Percentiles rank a stretch among this genome's conserved stretches.
phyloP scores from a whole-genome alignment of 2,888 invertebrate species.

The Erannis defoliaria region DNA sequence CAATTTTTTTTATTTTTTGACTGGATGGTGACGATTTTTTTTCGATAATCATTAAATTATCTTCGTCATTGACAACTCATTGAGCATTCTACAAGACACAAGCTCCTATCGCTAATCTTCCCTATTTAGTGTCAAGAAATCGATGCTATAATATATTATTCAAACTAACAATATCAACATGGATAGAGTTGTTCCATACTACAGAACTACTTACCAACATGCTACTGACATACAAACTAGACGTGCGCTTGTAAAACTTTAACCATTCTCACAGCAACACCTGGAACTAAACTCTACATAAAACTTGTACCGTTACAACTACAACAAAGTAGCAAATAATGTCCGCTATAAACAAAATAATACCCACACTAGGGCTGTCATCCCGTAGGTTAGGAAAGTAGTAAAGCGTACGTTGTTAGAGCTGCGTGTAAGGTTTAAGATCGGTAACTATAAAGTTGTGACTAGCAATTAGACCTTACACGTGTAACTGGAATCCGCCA shows the following conservation, averaged over 20 bases:
- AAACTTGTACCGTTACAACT: conserved; percentile 30
- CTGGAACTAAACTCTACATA: conserved; percentile 24
- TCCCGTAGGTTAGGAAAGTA: conserved; percentile 20
- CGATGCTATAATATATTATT: neutral
- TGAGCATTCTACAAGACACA: too few relatives aligned
- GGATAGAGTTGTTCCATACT: neutral
- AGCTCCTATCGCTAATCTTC: too few relatives aligned
- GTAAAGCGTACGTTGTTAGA: conserved; percentile 8
- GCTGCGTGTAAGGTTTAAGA: conserved; percentile 7
- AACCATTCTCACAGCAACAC: conserved; percentile 20
- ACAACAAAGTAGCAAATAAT: conserved; percentile 44
- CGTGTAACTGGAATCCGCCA: too few relatives aligned
- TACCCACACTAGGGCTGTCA: conserved; percentile 29
- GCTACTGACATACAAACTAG: conserved; percentile 26
- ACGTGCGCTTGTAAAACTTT: conserved; percentile 21
- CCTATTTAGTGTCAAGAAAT: neutral
- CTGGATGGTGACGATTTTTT: too few relatives aligned
- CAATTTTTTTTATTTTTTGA: too few relatives aligned
- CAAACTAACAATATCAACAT: neutral
- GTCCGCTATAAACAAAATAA: conserved; percentile 42
- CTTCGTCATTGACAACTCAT: too few relatives aligned
- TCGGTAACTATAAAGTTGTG: neutral
- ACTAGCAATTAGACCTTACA: neutral
- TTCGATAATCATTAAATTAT: too few relatives aligned
- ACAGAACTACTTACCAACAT: neutral